Evolutionary conservation across 92 coral and sea anemone species (phyloP).

Genomic region (Porites rus): DNA sequence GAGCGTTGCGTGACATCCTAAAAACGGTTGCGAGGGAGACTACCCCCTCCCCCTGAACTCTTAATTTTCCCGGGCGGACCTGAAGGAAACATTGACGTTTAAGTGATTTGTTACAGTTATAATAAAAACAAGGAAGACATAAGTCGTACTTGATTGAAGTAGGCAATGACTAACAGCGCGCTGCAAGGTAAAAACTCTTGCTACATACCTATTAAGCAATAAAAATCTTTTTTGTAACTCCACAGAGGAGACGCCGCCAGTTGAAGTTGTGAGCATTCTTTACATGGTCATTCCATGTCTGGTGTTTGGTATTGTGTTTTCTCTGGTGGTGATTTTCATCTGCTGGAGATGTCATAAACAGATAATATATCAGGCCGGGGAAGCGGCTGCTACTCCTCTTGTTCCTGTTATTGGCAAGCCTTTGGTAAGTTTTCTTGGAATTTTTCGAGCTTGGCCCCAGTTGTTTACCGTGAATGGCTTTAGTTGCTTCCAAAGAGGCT

Average conservation of each 20-base stretch:
- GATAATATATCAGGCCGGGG: slow-evolving; percentile 76
- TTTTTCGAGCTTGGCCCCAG: background rate
- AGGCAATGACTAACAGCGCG: no score
- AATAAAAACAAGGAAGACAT: no score
- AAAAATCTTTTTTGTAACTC: background rate
- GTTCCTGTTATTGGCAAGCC: slow-evolving; percentile 91
- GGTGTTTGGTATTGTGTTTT: slow-evolving; percentile 81
- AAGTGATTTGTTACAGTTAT: no score
- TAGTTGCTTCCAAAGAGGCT: no score
- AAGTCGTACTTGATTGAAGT: no score
- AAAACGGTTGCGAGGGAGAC: no score
- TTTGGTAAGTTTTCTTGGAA: slow-evolving; percentile 2
- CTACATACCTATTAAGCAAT: background rate
- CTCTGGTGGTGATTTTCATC: slow-evolving; percentile 81
- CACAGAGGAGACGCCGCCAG: slow-evolving; percentile 74
- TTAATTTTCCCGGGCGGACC: no score
- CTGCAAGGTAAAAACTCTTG: background rate
- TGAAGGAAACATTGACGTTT: no score
- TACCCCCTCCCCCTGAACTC: no score
- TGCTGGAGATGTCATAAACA: slow-evolving; percentile 94
- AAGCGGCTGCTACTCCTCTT: slow-evolving; percentile 78
- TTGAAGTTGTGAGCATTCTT: slow-evolving; percentile 83
- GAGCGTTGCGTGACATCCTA: no score
- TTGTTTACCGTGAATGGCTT: background rate
- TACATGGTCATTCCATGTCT: slow-evolving; percentile 95